These are phyloP conservation scores for Pandemis corylana DNA, from an alignment of 2,888 invertebrate species.

Conservation along the genomic window DNA sequence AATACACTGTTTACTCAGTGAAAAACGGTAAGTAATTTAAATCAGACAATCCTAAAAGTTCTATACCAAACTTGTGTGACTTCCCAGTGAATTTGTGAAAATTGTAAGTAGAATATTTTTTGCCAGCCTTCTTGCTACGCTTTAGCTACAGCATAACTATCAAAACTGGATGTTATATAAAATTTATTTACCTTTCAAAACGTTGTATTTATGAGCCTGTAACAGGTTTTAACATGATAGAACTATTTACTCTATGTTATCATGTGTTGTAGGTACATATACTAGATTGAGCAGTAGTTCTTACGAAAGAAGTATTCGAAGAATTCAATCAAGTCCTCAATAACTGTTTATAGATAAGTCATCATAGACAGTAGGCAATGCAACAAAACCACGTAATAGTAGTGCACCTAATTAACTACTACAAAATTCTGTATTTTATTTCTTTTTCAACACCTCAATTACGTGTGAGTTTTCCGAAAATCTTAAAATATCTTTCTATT, in stretches of 20 bases:
- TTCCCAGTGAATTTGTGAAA: no score
- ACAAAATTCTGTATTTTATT: background rate
- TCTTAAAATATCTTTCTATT: background rate
- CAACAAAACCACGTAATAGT: background rate
- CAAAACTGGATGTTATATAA: no score
- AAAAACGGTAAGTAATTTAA: no score
- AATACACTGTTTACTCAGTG: no score
- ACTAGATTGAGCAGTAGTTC: slow-evolving; percentile 15
- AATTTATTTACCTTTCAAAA: background rate
- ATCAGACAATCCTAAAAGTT: no score
- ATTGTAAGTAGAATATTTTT: no score
- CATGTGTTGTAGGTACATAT: background rate
- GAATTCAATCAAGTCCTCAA: slow-evolving; percentile 21
- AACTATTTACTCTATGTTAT: slow-evolving; percentile 1
- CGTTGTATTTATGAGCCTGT: slow-evolving; percentile 6
- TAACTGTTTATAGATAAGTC: slow-evolving; percentile 8
- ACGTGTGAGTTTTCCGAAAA: background rate
- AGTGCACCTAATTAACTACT: background rate
- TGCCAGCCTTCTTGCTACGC: no score
- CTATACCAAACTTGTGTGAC: no score
- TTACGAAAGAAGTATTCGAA: slow-evolving; percentile 17
- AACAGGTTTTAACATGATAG: slow-evolving; percentile 1
- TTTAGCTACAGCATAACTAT: no score
- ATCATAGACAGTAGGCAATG: slow-evolving; percentile 9
- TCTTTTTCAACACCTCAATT: background rate